Evolutionary conservation across 2,113 vertebrate genomes (phyloP).

Genomic region (Megaceryle torquata): DNA sequence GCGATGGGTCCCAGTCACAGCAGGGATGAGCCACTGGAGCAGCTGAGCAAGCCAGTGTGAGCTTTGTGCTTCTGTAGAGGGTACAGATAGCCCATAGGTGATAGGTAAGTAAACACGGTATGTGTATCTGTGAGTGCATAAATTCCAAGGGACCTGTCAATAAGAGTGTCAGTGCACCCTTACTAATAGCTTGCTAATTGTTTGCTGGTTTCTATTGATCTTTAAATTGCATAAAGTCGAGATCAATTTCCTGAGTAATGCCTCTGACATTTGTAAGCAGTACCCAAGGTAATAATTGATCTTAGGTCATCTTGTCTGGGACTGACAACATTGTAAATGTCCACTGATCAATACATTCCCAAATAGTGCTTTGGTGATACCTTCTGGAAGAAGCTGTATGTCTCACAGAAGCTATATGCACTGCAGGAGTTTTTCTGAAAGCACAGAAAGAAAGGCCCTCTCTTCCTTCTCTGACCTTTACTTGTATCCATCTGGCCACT

Average conservation of each 20-base stretch:
- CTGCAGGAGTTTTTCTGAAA: neutral
- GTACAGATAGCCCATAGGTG: neutral
- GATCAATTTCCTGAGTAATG: conserved; percentile 25
- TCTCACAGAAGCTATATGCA: neutral
- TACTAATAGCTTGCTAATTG: conserved; percentile 43
- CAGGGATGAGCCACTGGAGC: neutral
- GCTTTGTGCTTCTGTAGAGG: neutral
- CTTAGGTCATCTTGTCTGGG: neutral
- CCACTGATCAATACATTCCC: neutral
- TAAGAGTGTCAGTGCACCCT: neutral
- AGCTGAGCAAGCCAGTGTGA: neutral
- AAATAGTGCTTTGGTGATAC: neutral
- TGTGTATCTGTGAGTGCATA: neutral
- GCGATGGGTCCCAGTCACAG: neutral
- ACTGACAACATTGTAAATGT: neutral
- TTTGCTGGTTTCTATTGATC: conserved; percentile 35
- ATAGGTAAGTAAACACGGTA: neutral
- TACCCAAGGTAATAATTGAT: neutral
- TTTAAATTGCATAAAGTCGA: conserved; percentile 42
- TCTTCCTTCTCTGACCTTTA: neutral
- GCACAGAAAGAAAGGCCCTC: neutral
- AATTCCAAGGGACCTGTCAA: neutral
- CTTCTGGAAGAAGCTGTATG: neutral
- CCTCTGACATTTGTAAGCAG: conserved; percentile 39
- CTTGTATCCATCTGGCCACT: neutral